Conservation (phyloP, 2,888 invertebrate species). For the Agonopterix subpropinquella region DNA sequence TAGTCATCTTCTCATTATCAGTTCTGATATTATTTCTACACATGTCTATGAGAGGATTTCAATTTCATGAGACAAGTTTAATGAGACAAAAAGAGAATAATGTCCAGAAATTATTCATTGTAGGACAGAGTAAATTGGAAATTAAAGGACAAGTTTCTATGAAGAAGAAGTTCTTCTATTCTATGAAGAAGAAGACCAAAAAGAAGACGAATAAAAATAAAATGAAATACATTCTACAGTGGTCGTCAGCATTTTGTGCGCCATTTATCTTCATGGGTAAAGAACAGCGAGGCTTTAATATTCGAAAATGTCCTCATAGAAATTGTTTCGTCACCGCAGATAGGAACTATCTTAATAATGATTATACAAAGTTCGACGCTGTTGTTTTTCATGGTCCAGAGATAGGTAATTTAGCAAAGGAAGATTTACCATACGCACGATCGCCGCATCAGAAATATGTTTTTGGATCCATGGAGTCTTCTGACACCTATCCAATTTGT, state of each 20-base stretch:
- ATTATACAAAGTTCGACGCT: conserved; percentile 28
- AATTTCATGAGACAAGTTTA: too few relatives aligned
- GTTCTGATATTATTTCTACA: too few relatives aligned
- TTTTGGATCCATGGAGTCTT: conserved; percentile 48
- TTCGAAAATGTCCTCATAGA: conserved; percentile 23
- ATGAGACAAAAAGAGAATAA: too few relatives aligned
- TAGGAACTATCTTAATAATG: conserved; percentile 11
- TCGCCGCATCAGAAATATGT: conserved; percentile 45
- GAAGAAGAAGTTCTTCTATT: too few relatives aligned
- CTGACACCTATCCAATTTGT: conserved; percentile 43
- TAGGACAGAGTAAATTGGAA: too few relatives aligned
- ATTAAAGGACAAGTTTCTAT: too few relatives aligned
- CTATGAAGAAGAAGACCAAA: not conserved
- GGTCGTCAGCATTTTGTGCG: conserved; percentile 23
- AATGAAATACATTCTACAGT: conserved; percentile 31
- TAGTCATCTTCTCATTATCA: too few relatives aligned
- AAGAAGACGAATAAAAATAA: not conserved
- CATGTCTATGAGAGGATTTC: too few relatives aligned
- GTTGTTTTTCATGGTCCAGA: conserved; percentile 26
- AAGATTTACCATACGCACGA: conserved; percentile 26
- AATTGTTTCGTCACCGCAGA: conserved; percentile 34
- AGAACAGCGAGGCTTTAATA: conserved; percentile 24
- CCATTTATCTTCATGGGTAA: conserved; percentile 27
- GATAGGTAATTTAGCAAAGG: conserved; percentile 11
- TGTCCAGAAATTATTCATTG: too few relatives aligned